Conservation (phyloP, 2,797 vertebrate genomes). For the Chaetophractus vellerosus region DNA sequence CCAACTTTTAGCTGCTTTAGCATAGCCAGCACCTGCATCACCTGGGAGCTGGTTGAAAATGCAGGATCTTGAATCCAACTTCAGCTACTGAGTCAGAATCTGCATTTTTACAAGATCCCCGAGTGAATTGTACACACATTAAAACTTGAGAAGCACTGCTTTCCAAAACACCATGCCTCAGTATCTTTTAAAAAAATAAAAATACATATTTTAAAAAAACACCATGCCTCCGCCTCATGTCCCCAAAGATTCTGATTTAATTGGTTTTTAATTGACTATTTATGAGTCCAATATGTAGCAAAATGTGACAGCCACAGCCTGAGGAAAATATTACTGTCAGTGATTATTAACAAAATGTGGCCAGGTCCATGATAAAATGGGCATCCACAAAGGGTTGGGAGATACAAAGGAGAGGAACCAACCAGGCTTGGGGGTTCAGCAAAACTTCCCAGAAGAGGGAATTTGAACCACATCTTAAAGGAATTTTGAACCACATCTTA, state of each 20-base stretch:
- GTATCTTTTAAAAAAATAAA: too few relatives aligned
- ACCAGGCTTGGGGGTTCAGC: neutral
- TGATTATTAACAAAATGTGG: neutral
- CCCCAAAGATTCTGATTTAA: constrained; percentile 24
- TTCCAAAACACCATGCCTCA: constrained; percentile 35
- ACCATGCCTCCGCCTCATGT: neutral
- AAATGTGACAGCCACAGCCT: neutral
- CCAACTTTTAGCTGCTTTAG: neutral
- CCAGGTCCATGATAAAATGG: neutral
- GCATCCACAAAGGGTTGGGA: neutral
- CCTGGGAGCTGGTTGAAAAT: neutral
- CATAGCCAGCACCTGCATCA: neutral
- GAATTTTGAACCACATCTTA: neutral
- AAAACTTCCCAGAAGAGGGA: neutral
- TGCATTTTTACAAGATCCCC: constrained; percentile 16
- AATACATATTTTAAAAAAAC: neutral
- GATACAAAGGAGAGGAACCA: neutral
- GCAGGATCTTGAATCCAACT: neutral
- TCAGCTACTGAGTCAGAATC: neutral
- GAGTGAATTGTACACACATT: neutral
- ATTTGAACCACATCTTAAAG: neutral
- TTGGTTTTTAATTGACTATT: constrained; percentile 64
- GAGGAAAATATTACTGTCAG: neutral
- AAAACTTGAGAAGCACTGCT: constrained; percentile 19
- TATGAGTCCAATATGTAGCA: constrained; percentile 37